Evolutionary conservation across 2,797 vertebrate genomes (phyloP), one percentile per base, ranked within the genome.

Genomic region (Poeciliopsis paucimaculata): DNA sequence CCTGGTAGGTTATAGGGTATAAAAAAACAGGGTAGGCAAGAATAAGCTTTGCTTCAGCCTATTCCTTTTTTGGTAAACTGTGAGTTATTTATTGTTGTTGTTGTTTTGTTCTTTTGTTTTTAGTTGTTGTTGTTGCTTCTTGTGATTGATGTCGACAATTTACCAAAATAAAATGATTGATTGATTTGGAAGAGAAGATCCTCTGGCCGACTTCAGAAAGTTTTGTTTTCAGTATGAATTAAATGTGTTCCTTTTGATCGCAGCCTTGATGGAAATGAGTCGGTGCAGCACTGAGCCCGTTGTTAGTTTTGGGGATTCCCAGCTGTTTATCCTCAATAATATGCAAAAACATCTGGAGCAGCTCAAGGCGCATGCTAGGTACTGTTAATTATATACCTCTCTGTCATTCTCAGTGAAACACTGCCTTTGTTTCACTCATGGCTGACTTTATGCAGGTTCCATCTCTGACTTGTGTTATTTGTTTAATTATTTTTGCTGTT

Each of bases 331-430:
- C 43, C 43, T 80, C 77, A 80, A 46, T 84, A 72, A 83, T 76
- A 82, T 77, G 78, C 82, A 57, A 1, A 76, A 79, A 82, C 91
- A 92, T 89, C 88, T 88, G 89, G 82, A 82, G 80, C 1, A 80
- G 87, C 89, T 84, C 55, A 72, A 71, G 87, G 87, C 87, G 23
- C 12, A 15, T 34, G n/a, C 71, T 31, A 15, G 11, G 18, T 70
- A 16, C 73, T 75, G 77, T 83, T 77, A 79, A 86, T 82, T 84
- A 84, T 71, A 72, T 0, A 13, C 51, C 13, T 45, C 66, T 77
- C n/a, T 39, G 55, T 82, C 78, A 45, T 28, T 84, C 80, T 72
- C n/a, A n/a, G 64, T 82, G 53, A 88, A 85, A 78, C 68, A 76
- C n/a, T 62, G 75, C 79, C 66, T 82, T 12, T 73, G 45, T 62